Conservation (phyloP, 2,888 invertebrate genomes). For the Chalcosyrphus nemorum region DNA sequence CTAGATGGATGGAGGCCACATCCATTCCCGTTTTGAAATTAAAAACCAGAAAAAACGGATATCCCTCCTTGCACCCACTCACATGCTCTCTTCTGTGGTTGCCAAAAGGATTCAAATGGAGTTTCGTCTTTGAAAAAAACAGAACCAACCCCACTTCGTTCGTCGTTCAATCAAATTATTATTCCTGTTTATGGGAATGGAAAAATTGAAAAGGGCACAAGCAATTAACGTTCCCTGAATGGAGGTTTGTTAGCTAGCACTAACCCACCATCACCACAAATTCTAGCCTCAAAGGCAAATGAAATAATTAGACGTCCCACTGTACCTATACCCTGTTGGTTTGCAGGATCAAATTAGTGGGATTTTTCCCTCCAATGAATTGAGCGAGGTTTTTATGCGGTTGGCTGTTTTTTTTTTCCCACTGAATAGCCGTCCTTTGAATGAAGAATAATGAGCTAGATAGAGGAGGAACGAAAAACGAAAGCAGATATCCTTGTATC, state of each 20-base stretch:
- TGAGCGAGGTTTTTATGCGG: slow-evolving; percentile 17
- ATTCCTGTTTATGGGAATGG: slow-evolving; percentile 40
- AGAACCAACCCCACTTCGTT: background rate
- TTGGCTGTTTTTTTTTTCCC: too few relatives aligned
- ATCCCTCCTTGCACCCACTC: slow-evolving; percentile 1
- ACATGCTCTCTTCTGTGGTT: background rate
- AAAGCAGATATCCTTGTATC: slow-evolving; percentile 25
- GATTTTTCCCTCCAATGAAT: slow-evolving; percentile 38
- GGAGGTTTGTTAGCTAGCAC: slow-evolving; percentile 33
- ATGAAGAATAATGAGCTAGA: slow-evolving; percentile 49
- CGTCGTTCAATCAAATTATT: slow-evolving; percentile 56
- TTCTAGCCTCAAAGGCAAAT: slow-evolving; percentile 5
- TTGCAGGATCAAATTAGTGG: slow-evolving; percentile 35
- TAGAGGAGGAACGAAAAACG: background rate
- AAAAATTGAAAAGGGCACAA: slow-evolving; percentile 43
- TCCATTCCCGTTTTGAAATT: slow-evolving; percentile 20
- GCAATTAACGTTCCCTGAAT: slow-evolving; percentile 45
- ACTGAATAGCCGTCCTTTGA: slow-evolving; percentile 32
- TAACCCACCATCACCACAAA: background rate
- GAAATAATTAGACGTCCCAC: slow-evolving; percentile 35
- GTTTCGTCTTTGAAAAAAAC: background rate
- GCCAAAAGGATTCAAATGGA: slow-evolving; percentile 24
- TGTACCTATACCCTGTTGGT: background rate
- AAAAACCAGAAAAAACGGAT: slow-evolving; percentile 37
- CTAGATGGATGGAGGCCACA: background rate